Conservation (phyloP, 2,888 invertebrate species). For the Synanthedon andrenaeformis region DNA sequence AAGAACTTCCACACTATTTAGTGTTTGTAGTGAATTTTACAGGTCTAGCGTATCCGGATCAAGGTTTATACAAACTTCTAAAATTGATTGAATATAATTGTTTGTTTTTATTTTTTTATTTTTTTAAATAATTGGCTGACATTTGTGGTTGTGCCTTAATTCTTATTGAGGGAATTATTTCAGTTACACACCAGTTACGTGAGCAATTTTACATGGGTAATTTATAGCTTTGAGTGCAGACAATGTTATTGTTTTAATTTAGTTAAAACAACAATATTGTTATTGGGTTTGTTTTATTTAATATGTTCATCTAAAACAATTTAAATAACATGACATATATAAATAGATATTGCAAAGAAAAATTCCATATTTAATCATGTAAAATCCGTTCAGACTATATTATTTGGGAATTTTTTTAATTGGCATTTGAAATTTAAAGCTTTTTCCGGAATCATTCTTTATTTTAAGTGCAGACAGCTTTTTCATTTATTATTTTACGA, state of each 20-base stretch:
- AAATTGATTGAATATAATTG: constrained; percentile 27
- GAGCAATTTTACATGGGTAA: no score
- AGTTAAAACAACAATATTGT: no score
- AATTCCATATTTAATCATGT: background rate
- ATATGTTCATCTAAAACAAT: no score
- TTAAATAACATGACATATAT: no score
- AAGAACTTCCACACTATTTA: constrained; percentile 58
- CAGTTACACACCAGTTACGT: no score
- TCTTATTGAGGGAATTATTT: constrained; percentile 14
- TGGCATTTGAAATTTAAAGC: constrained; percentile 16
- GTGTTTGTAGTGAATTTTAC: constrained; percentile 65
- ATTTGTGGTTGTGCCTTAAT: constrained; percentile 39
- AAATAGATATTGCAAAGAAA: no score
- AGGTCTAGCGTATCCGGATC: constrained; percentile 67
- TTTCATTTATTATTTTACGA: background rate
- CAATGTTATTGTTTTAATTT: no score
- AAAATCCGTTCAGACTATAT: background rate
- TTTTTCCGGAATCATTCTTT: constrained; percentile 10
- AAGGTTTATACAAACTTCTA: constrained; percentile 52
- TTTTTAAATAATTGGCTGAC: constrained; percentile 38
- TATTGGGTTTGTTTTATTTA: no score
- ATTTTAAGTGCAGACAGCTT: background rate
- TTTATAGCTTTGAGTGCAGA: no score
- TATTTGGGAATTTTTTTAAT: constrained; percentile 20
- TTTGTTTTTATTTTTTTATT: no score